Conservation (phyloP, 2,888 invertebrate genomes). For the Scaptomyza reducta region DNA sequence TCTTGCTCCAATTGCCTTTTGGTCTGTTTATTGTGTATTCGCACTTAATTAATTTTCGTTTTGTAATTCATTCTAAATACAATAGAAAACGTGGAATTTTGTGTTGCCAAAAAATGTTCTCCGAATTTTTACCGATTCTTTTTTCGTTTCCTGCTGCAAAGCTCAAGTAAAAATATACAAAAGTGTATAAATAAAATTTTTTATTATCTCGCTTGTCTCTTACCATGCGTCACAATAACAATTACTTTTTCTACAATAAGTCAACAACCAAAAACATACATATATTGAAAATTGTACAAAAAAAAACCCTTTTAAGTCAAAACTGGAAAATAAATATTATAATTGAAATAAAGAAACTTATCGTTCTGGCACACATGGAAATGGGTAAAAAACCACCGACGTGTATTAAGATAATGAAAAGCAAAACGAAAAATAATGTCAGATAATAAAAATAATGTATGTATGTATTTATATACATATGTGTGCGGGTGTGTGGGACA, state of each 20-base stretch:
- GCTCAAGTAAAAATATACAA: constrained; percentile 35
- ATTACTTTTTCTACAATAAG: constrained; percentile 24
- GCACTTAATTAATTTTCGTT: constrained; percentile 63
- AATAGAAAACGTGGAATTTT: constrained; percentile 31
- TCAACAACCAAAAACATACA: constrained; percentile 42
- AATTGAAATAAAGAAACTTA: constrained; percentile 55
- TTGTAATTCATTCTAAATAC: constrained; percentile 55
- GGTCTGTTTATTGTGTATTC: constrained; percentile 64
- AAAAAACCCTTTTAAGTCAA: constrained; percentile 40
- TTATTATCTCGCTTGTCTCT: constrained; percentile 60
- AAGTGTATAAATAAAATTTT: constrained; percentile 58
- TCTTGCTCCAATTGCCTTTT: constrained; percentile 21
- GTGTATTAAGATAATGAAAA: constrained; percentile 72
- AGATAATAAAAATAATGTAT: constrained; percentile 53
- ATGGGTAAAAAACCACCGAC: constrained; percentile 63
- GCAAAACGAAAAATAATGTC: constrained; percentile 55
- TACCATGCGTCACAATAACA: constrained; percentile 52
- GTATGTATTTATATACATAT: background rate
- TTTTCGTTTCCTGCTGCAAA: constrained; percentile 15
- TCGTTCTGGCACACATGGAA: constrained; percentile 36
- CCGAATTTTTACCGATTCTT: constrained; percentile 22
- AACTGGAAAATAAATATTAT: constrained; percentile 35
- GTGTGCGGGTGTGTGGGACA: constrained; percentile 1
- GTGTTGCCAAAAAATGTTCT: constrained; percentile 35
- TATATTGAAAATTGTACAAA: background rate